phyloP scores from a whole-genome alignment of 2,888 invertebrate species.

The Hypomecis punctinalis region DNA sequence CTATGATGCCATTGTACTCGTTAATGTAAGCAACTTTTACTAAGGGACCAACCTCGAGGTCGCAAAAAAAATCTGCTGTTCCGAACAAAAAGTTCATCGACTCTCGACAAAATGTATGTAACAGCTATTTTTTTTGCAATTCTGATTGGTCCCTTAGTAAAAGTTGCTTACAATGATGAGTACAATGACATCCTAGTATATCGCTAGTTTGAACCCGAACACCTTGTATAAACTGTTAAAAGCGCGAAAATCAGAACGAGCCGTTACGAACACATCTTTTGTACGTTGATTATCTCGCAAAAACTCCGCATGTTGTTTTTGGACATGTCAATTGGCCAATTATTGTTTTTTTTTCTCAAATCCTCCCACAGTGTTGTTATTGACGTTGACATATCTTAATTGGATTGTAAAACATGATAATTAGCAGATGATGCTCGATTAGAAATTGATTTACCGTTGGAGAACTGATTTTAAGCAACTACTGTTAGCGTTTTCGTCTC shows the following conservation, averaged over 20 bases:
- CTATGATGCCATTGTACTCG: no score
- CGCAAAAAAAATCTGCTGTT: no score
- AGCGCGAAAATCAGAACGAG: slow-evolving; percentile 40
- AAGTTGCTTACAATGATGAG: no score
- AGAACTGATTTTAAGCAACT: slow-evolving; percentile 18
- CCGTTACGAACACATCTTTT: slow-evolving; percentile 49
- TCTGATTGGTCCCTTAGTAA: no score
- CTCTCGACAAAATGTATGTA: no score
- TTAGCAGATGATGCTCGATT: slow-evolving; percentile 57
- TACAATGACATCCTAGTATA: no score
- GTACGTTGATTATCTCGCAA: slow-evolving; percentile 46
- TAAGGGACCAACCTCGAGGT: no score
- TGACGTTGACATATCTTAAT: slow-evolving; percentile 70
- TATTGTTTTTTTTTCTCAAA: slow-evolving; percentile 26
- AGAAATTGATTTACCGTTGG: slow-evolving; percentile 48
- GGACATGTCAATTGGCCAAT: slow-evolving; percentile 48
- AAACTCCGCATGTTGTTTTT: slow-evolving; percentile 53
- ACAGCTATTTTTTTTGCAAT: no score
- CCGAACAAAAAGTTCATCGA: no score
- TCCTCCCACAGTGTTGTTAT: slow-evolving; percentile 61
- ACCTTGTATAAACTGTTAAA: slow-evolving; percentile 29
- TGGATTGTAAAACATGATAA: slow-evolving; percentile 70
- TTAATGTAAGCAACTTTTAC: no score
- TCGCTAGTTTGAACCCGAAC: no score
- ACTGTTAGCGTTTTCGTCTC: slow-evolving; percentile 27